Conservation (phyloP, 2,113 vertebrate genomes). For the Ophthalmolycus amberensis region DNA sequence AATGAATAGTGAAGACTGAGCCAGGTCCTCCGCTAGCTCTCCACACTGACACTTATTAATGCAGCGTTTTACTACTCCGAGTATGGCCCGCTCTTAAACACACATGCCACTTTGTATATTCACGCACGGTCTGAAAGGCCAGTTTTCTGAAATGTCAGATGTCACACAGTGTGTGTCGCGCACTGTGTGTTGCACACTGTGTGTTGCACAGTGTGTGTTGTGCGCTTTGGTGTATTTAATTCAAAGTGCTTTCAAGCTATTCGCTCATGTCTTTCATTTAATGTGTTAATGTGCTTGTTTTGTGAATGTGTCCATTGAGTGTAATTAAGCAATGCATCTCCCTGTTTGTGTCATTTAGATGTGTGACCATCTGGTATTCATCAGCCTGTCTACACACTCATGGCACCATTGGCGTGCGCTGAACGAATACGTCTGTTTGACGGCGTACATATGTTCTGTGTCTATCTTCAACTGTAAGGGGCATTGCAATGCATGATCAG, state of each 20-base stretch:
- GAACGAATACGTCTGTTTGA: background rate
- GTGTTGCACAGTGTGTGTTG: background rate
- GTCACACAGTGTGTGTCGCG: background rate
- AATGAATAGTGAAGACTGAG: conserved; percentile 39
- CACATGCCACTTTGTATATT: conserved; percentile 51
- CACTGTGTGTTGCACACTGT: background rate
- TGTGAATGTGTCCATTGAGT: conserved; percentile 25
- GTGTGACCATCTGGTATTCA: conserved; percentile 42
- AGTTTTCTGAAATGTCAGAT: conserved; percentile 61
- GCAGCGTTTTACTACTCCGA: conserved; percentile 26
- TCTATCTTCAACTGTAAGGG: conserved; percentile 7
- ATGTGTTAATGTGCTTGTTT: conserved; percentile 36
- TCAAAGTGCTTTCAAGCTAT: conserved; percentile 7
- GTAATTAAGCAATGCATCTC: conserved; percentile 44
- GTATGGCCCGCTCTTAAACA: conserved; percentile 58
- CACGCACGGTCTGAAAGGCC: conserved; percentile 49
- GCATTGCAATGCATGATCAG: conserved; percentile 30
- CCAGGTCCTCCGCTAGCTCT: conserved; percentile 53
- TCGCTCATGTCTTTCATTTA: conserved; percentile 20
- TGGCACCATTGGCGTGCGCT: background rate
- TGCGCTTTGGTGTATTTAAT: conserved; percentile 12
- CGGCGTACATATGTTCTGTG: background rate
- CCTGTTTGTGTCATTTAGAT: conserved; percentile 46
- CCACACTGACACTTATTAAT: conserved; percentile 65
- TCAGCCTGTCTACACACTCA: conserved; percentile 3